Evolutionary conservation across 53 echinoderm and acorn worm species (phyloP), one percentile per base, ranked within the genome.

Genomic region (Zoroaster sp.): DNA sequence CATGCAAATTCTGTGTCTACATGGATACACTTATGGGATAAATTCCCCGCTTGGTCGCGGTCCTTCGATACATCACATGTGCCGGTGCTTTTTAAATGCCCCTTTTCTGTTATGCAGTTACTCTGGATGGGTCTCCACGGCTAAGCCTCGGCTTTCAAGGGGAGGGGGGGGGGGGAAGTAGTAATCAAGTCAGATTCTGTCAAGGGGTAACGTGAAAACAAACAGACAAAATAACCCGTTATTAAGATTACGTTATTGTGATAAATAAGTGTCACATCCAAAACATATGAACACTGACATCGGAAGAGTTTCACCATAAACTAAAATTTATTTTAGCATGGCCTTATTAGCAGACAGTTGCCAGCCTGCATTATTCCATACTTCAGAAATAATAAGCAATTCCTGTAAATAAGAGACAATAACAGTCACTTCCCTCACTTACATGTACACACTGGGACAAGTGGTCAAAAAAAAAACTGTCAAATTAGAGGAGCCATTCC

Each of bases 1-100:
- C 82, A 82, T 82, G 82, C 82, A 66, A 82, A 82, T 82, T 82
- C 82, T 43, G 17, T 31, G 67, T 28, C 82, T 67, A 82, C 82
- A 67, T 67, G 82, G 82, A 39, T 44, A 67, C 82, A 82, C 82
- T 82, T 67, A 82, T 41, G 38, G 82, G 67, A 82, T 79, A 79
- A 79, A 65, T 40, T 55, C 79, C 12, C 78, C 82, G 82, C 82
- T 82, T 67, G 68, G 82, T 54, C 39, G 59, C 39, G n/a, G 79
- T 34, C 79, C 55, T 63, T 51, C 35, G 35, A 21, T 78, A 35
- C 54, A 78, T 79, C 39, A 59, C 63, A 25, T 14, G 66, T 66
- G 68, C 40, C 68, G 82, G 40, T 65, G 41, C 43, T 68, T 82
- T 67, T 68, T 66, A 82, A 45, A 68, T 66, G 66, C 68, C 30